Evolutionary conservation across 2,888 invertebrate genomes (phyloP), one percentile per base, ranked within the genome.

Genomic region (Hypsopygia costalis): DNA sequence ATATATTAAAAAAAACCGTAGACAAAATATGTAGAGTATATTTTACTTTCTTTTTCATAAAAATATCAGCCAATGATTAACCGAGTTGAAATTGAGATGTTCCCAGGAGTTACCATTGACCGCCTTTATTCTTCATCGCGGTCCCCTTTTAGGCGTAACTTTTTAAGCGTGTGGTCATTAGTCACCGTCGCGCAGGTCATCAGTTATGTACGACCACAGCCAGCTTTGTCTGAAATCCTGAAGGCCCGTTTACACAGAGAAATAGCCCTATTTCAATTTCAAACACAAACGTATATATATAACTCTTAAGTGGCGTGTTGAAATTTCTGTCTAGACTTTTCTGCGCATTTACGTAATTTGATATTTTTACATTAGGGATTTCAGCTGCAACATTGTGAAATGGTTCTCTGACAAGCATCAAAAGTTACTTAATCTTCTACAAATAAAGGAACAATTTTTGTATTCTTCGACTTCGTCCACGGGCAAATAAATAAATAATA

Each of bases 201-300:
- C 16, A 20, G 32, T 32, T 32, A 32, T 41, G 36, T 41, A 35
- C 29, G 27, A 25, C 16, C 20, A 10, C 32, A 16, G 9, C 20
- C 6, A 16, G 32, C 8, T 63, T 66, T 62, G 58, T 56, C 51
- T 40, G 39, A n/a, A 32, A 12, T n/a, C 32, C 20, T 20, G 9
- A 12, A 16, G 32, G 1, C n/a, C 11, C 12, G 20, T 32, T 30
- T 6, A n/a, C 16, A 32, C 8, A 32, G 44, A 51, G 52, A 58
- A 62, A 62, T 60, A 51, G 55, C 53, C 59, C 58, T 64, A 67
- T 58, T 69, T 64, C 52, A 54, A 56, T 55, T 55, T 52, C 56
- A 64, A 61, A 62, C 47, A 52, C 56, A 64, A 61, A 62, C 47
- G 20, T 11, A 11, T 34, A 32, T 31, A 29, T 29, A 35, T 27